Evolutionary conservation across 1,140 invertebrate species (phyloP).

Genomic region (Drosophila athabasca): DNA sequence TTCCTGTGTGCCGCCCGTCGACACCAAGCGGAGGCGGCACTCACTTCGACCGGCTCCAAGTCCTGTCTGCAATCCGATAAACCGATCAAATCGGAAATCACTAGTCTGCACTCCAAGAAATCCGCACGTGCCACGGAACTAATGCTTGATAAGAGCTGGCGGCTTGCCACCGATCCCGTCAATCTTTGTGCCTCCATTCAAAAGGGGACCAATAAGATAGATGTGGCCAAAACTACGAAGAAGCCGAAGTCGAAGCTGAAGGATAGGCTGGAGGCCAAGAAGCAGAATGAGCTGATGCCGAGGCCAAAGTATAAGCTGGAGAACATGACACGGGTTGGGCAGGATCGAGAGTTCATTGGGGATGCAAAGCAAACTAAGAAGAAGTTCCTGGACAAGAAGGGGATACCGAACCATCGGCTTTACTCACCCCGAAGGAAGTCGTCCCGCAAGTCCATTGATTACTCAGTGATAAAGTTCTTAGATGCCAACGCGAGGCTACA

Average conservation of each 20-base stretch:
- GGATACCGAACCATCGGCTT: too few species aligned
- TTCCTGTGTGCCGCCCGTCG: background rate
- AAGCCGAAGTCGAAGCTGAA: too few species aligned
- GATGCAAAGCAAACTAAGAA: background rate
- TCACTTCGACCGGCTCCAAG: background rate
- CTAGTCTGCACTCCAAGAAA: background rate
- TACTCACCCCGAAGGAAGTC: background rate
- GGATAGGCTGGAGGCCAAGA: background rate
- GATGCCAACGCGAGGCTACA: slow-evolving; percentile 6
- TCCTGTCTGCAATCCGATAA: too few species aligned
- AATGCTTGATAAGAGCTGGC: slow-evolving; percentile 29
- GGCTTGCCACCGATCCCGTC: slow-evolving; percentile 33
- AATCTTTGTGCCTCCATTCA: background rate
- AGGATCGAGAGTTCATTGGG: too few species aligned
- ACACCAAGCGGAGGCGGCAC: background rate
- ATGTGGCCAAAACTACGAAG: too few species aligned
- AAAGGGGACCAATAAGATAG: too few species aligned
- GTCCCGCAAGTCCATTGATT: too few species aligned
- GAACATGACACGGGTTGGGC: too few species aligned
- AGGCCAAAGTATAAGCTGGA: background rate
- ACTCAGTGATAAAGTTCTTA: slow-evolving; percentile 13
- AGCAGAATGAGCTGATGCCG: too few species aligned
- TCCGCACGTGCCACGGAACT: too few species aligned
- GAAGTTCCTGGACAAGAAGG: background rate
- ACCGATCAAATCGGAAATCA: too few species aligned